A percentile compares a stretch with the other conserved stretches of the same genome.
phyloP scores from a whole-genome alignment of 1,140 invertebrate genomes.

The Pteromalus puparum region DNA sequence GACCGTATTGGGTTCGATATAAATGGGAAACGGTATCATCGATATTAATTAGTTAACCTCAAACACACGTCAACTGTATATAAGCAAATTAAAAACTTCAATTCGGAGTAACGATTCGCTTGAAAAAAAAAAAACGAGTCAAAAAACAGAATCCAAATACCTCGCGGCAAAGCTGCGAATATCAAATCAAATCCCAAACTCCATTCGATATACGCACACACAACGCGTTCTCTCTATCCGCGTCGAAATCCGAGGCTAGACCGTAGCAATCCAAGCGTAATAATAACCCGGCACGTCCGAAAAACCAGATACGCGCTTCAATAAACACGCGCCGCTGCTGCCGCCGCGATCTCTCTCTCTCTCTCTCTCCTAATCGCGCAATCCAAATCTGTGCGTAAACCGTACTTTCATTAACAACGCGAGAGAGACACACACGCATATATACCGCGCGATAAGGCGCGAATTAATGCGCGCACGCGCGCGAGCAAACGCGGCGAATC shows the following conservation, averaged over 20 bases:
- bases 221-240: too few species aligned
- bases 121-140: too few species aligned
- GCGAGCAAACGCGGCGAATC: conserved; percentile 52
- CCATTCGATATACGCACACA: neutral
- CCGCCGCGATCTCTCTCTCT: neutral
- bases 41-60: too few species aligned
- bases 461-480: conserved; percentile 49
- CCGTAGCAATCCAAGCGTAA: neutral
- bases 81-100: too few species aligned
- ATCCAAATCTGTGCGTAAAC: neutral
- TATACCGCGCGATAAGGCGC: neutral
- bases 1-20: too few species aligned
- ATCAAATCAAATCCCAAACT: neutral
- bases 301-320: neutral
- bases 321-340: neutral
- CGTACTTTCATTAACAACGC: conserved; percentile 26
- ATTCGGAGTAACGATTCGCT: too few species aligned
- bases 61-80: too few species aligned
- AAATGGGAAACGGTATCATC: too few species aligned
- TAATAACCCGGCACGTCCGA: neutral
- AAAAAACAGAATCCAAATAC: too few species aligned
- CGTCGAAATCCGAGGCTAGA: neutral
- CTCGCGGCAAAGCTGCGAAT: too few species aligned
- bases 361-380: conserved; percentile 5
- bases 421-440: neutral